Base-by-base conservation (phyloP, 2,888 invertebrate species). In the Bombyx huttoni region DNA sequence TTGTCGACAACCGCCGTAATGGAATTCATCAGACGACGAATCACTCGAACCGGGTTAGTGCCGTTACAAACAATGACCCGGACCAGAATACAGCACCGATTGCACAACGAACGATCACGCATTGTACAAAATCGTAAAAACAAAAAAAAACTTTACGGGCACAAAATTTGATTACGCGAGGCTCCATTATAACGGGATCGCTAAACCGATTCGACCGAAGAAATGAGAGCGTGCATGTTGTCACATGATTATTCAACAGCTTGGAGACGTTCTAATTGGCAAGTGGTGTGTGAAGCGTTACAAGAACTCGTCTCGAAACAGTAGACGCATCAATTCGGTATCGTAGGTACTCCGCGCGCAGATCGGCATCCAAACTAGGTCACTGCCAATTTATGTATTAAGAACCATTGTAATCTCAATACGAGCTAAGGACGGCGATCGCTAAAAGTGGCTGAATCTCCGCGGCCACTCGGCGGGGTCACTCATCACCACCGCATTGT, bases 301-400 rank as follows among this genome's bases (percentile, higher is more conserved):
- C 40, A 7, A 40, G 40, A 24, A 24, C 24, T 24, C 24, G 24
- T 24, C 24, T 60, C 53, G 54, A 56, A 40, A 40, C 9, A 12
- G 8, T 10, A 40, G 40, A 40, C 40, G 40, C 40, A 40, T 40
- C 40, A 40, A 40, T 40, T 40, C 40, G 40, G 40, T 50, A 51
- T 51, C 46, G 47, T 40, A 40, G 8, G 12, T 5, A 24, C 24
- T 24, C 34, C 13, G 33, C 8, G 10, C 24, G n/a, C 45, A 14
- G 33, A 40, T 53, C 52, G 54, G 53, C 53, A 47, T 49, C 61
- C 64, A 57, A 80, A 68, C 66, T 78, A 58, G 80, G 81, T 80
- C 80, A 81, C 75, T 75, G 78, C 71, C 77, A 69, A 73, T 75
- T 72, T 65, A 74, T 75, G 67, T 72, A 73, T 65, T 66, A 61